Evolutionary conservation across 2,113 vertebrate species (phyloP).

Genomic region (Oreocharis arfaki): DNA sequence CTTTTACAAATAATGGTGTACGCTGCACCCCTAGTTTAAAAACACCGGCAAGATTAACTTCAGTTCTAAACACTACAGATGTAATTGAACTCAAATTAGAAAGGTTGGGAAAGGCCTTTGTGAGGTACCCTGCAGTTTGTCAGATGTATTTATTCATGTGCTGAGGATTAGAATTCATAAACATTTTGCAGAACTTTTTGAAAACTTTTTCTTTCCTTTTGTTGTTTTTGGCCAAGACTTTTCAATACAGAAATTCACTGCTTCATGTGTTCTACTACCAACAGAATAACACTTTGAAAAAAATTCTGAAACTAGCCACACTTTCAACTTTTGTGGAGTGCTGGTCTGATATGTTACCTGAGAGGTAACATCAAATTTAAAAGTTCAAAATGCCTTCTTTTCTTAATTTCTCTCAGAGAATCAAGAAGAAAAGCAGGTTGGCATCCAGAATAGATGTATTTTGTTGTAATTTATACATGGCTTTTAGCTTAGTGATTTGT

Average conservation of each 20-base stretch:
- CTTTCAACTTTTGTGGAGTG: not conserved
- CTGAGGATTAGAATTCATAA: slow-evolving; percentile 82
- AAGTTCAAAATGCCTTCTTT: not conserved
- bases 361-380: not conserved
- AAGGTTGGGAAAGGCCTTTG: slow-evolving; percentile 72
- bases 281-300: slow-evolving; percentile 38
- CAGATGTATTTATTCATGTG: slow-evolving; percentile 85
- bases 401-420: not conserved
- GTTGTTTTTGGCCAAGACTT: slow-evolving; percentile 74
- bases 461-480: not conserved
- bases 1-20: slow-evolving; percentile 60
- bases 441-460: not conserved
- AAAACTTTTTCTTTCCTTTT: slow-evolving; percentile 68
- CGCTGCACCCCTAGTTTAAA: slow-evolving; percentile 28
- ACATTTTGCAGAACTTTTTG: slow-evolving; percentile 73
- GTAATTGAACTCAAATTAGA: slow-evolving; percentile 80
- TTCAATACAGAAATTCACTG: slow-evolving; percentile 60
- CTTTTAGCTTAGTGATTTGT: not conserved
- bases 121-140: slow-evolving; percentile 78
- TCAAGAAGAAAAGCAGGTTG: not conserved
- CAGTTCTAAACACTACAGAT: slow-evolving; percentile 54
- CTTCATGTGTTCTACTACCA: slow-evolving; percentile 58
- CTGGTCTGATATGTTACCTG: not conserved
- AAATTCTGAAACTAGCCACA: not conserved
- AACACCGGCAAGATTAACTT: slow-evolving; percentile 48